These are phyloP conservation scores for Lomographa bimaculata DNA, from an alignment of 2,888 invertebrate genomes.

Conservation along the genomic window DNA sequence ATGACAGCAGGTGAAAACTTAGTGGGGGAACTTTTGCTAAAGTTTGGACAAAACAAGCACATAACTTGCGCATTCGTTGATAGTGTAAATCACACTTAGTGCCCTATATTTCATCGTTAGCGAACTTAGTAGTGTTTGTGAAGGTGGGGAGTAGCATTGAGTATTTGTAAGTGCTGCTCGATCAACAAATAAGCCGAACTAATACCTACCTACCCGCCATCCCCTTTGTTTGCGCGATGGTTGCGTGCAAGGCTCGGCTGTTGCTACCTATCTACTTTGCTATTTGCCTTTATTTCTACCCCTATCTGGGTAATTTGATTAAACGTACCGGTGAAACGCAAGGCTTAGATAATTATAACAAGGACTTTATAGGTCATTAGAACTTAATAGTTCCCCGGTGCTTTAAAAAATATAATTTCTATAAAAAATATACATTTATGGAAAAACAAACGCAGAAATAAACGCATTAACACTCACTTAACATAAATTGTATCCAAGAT, in stretches of 20 bases:
- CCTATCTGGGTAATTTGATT: slow-evolving; percentile 13
- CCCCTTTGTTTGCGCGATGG: slow-evolving; percentile 48
- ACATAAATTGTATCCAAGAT: too few relatives aligned
- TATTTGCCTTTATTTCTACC: slow-evolving; percentile 10
- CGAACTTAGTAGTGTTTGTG: slow-evolving; percentile 35
- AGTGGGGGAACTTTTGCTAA: too few relatives aligned
- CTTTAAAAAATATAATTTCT: too few relatives aligned
- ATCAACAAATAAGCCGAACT: slow-evolving; percentile 54
- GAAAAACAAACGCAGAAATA: too few relatives aligned
- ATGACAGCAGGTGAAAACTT: too few relatives aligned
- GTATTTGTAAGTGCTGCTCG: slow-evolving; percentile 35
- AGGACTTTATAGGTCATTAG: too few relatives aligned
- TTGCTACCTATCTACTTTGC: slow-evolving; percentile 13
- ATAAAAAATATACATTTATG: too few relatives aligned
- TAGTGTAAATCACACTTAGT: slow-evolving; percentile 9
- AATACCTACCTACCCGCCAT: slow-evolving; percentile 46
- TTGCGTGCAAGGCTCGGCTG: slow-evolving; percentile 42
- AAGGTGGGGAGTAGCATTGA: slow-evolving; percentile 34
- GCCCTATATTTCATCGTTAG: slow-evolving; percentile 14
- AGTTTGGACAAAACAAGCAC: too few relatives aligned
- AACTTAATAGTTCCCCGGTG: too few relatives aligned
- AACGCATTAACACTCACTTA: too few relatives aligned
- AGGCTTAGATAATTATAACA: too few relatives aligned
- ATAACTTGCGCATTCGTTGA: slow-evolving; percentile 3
- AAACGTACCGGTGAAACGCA: background rate